Percentiles rank a stretch among this genome's conserved stretches.
Evolutionary conservation across 2,113 vertebrate species (phyloP).

Genomic region (Prolemur simus): DNA sequence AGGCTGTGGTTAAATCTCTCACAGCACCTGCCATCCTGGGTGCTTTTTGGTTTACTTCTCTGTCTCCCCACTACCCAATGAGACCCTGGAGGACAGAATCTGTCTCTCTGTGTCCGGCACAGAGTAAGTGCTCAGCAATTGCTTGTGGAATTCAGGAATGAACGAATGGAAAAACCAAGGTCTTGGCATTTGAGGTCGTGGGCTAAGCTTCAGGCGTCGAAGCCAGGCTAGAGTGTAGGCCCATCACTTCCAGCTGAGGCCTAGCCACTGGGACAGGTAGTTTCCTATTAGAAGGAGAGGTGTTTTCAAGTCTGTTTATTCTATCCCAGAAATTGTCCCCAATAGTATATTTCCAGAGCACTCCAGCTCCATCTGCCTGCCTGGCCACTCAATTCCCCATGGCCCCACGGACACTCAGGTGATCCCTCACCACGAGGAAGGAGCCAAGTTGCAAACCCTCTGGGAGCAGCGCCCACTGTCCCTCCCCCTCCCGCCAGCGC

Average conservation of each 20-base stretch:
- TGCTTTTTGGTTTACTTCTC: not conserved
- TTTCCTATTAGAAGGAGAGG: not conserved
- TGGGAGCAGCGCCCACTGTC: not conserved
- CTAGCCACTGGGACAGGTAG: not conserved
- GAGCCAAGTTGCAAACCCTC: not conserved
- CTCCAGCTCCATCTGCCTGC: not conserved
- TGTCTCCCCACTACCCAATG: not conserved
- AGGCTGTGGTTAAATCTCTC: not conserved
- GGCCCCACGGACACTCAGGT: conserved; percentile 18
- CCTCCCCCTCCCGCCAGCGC: not conserved
- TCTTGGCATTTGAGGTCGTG: not conserved
- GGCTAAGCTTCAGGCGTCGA: not conserved
- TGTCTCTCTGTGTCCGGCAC: not conserved
- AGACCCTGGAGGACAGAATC: not conserved
- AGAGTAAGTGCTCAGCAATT: not conserved
- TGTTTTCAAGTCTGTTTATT: not conserved
- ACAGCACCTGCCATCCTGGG: no score
- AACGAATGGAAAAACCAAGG: not conserved
- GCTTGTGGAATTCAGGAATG: not conserved
- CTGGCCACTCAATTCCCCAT: not conserved
- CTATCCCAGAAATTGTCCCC: not conserved
- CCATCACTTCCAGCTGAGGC: not conserved
- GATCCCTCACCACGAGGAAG: not conserved
- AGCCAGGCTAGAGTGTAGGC: not conserved
- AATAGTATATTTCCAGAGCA: not conserved